phyloP scores from a whole-genome alignment of 2,888 invertebrate genomes.

The Chrysomela aeneicollis region DNA sequence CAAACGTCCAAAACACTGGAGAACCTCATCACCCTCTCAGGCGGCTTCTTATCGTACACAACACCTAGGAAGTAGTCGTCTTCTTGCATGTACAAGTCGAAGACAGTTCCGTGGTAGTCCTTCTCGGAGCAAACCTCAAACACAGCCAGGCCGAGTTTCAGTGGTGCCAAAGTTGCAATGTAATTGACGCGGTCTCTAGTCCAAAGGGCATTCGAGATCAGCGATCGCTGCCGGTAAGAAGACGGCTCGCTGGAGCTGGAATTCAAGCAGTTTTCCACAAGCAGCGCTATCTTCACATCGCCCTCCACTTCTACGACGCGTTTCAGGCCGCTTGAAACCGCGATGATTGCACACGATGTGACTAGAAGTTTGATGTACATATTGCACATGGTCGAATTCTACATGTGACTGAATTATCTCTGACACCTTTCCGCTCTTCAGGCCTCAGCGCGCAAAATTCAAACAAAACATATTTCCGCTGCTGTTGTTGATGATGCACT shows the following conservation, averaged over 20 bases:
- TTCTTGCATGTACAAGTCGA: constrained; percentile 48
- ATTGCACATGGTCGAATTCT: constrained; percentile 22
- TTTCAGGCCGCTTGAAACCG: constrained; percentile 22
- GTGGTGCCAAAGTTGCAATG: constrained; percentile 45
- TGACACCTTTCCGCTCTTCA: constrained; percentile 41
- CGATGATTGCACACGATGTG: constrained; percentile 11
- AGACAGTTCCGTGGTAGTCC: constrained; percentile 51
- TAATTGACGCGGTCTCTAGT: constrained; percentile 53
- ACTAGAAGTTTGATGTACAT: constrained; percentile 30
- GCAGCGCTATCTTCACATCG: constrained; percentile 51
- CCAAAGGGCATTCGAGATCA: constrained; percentile 55
- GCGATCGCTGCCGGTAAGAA: constrained; percentile 44
- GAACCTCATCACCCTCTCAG: constrained; percentile 48
- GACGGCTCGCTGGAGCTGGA: constrained; percentile 28
- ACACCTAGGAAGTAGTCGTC: constrained; percentile 49
- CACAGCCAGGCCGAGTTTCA: constrained; percentile 50
- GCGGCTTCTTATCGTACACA: constrained; percentile 43
- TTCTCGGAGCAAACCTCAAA: constrained; percentile 52
- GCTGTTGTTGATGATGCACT: constrained; percentile 24
- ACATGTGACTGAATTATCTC: constrained; percentile 18
- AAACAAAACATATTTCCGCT: constrained; percentile 33
- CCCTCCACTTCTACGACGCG: constrained; percentile 45
- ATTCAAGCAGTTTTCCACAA: constrained; percentile 50
- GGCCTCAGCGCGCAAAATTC: constrained; percentile 49
- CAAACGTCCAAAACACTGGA: constrained; percentile 49